phyloP scores from a whole-genome alignment of 2,797 vertebrate genomes.

The Hylomyscus alleni region DNA sequence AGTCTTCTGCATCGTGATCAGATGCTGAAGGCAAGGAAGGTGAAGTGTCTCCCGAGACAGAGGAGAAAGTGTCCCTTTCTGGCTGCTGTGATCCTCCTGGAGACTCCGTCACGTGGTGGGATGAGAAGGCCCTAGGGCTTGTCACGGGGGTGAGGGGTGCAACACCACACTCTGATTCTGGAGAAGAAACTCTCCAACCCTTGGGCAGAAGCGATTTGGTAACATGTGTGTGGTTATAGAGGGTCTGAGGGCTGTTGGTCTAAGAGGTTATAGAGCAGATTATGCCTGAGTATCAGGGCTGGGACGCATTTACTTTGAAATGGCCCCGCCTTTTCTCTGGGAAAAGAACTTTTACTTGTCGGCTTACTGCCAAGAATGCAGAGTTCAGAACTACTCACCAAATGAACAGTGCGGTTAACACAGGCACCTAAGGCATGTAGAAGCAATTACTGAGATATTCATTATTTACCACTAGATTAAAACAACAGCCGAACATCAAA shows the following conservation, averaged over 20 bases:
- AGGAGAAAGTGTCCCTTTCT: constrained; percentile 80
- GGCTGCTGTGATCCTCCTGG: constrained; percentile 82
- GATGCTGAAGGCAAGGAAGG: constrained; percentile 88
- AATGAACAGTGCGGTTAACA: constrained; percentile 50
- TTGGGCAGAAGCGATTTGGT: constrained; percentile 89
- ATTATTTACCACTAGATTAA: constrained; percentile 44
- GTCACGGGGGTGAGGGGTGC: constrained; percentile 88
- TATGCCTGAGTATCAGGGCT: constrained; percentile 82
- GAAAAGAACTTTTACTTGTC: constrained; percentile 52
- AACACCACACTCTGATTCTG: constrained; percentile 90
- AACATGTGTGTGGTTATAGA: constrained; percentile 90
- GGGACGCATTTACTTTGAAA: constrained; percentile 83
- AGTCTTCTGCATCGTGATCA: constrained; percentile 88
- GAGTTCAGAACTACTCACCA: constrained; percentile 31
- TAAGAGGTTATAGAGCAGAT: constrained; percentile 89
- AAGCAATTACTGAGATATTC: constrained; percentile 39
- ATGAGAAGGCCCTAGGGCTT: constrained; percentile 87
- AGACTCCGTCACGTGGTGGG: constrained; percentile 86
- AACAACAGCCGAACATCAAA: constrained; percentile 52
- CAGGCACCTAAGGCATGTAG: constrained; percentile 12
- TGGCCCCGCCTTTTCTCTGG: constrained; percentile 1
- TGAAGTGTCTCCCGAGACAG: constrained; percentile 82
- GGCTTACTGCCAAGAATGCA: constrained; percentile 49
- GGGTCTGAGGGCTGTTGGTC: constrained; percentile 90
- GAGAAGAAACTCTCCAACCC: constrained; percentile 89